Evolutionary conservation across 2,888 invertebrate species (phyloP).

Genomic region (Cynaeus angustus): DNA sequence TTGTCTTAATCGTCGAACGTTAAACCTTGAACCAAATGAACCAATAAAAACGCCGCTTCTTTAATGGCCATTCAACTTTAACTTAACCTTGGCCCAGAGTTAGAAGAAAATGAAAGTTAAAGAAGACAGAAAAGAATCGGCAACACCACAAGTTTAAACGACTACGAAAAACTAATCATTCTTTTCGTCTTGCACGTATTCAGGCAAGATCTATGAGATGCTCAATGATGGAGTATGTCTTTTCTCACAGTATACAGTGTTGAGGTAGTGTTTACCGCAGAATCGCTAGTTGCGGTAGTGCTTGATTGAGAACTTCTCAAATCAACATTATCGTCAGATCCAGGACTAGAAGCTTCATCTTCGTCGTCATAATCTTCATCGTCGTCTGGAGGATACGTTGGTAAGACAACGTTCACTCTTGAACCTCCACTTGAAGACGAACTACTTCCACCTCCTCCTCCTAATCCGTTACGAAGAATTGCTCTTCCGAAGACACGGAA

Average conservation of each 20-base stretch:
- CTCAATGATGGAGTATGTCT: conserved; percentile 32
- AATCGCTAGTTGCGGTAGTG: conserved; percentile 29
- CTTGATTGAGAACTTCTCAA: conserved; percentile 35
- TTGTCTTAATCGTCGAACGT: neutral
- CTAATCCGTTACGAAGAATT: conserved; percentile 75
- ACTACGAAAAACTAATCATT: conserved; percentile 36
- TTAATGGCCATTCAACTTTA: neutral
- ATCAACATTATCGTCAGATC: conserved; percentile 42
- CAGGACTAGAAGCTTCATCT: conserved; percentile 59
- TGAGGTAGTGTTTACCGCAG: conserved; percentile 52
- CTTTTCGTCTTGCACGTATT: conserved; percentile 56
- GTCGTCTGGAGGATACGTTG: conserved; percentile 80
- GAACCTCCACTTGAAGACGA: conserved; percentile 70
- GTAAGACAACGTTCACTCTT: conserved; percentile 78
- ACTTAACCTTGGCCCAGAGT: conserved; percentile 16
- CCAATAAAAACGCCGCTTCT: conserved; percentile 11
- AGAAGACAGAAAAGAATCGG: neutral
- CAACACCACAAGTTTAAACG: conserved; percentile 8
- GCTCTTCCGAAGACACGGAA: conserved; percentile 85
- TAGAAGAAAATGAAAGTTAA: neutral
- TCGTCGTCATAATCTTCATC: conserved; percentile 75
- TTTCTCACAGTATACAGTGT: conserved; percentile 61
- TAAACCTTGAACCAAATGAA: conserved; percentile 18
- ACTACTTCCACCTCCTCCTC: conserved; percentile 71
- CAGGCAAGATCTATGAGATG: conserved; percentile 54